These are phyloP conservation scores for Drosophila sproati DNA, from an alignment of 1,140 invertebrate genomes.

Conservation along the genomic window DNA sequence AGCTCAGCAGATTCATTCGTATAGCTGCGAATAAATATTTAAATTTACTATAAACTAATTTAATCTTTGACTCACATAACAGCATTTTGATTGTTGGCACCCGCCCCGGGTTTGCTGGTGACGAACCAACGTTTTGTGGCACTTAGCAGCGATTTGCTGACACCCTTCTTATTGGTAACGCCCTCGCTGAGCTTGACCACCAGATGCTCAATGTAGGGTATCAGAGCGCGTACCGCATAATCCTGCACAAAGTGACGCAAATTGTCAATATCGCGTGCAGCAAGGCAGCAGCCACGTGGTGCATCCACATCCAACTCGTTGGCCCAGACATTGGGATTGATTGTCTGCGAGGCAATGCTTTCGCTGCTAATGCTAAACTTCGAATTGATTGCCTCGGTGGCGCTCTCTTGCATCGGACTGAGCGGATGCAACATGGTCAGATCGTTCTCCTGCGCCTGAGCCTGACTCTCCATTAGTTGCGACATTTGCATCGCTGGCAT, in stretches of 20 bases:
- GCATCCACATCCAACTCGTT: conserved; percentile 85
- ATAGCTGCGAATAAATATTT: conserved; percentile 87
- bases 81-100: conserved; percentile 89
- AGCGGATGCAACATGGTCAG: conserved; percentile 87
- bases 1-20: conserved; percentile 95
- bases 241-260: conserved; percentile 94
- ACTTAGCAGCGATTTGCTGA: conserved; percentile 95
- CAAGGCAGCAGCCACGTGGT: conserved; percentile 91
- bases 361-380: conserved; percentile 86
- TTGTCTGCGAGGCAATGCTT: conserved; percentile 85
- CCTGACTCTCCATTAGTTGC: conserved; percentile 55
- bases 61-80: conserved; percentile 88
- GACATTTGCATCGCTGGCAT: conserved; percentile 85
- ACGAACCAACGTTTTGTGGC: conserved; percentile 98
- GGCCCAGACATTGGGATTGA: conserved; percentile 87
- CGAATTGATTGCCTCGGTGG: conserved; percentile 78
- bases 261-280: conserved; percentile 92
- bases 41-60: not conserved
- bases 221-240: conserved; percentile 93
- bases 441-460: conserved; percentile 59
- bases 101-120: conserved; percentile 92
- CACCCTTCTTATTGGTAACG: conserved; percentile 94
- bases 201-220: conserved; percentile 95
- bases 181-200: conserved; percentile 93
- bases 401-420: conserved; percentile 86